phyloP scores from a whole-genome alignment of 64 coral and sea anemone genomes.

The Actinia tenebrosa region DNA sequence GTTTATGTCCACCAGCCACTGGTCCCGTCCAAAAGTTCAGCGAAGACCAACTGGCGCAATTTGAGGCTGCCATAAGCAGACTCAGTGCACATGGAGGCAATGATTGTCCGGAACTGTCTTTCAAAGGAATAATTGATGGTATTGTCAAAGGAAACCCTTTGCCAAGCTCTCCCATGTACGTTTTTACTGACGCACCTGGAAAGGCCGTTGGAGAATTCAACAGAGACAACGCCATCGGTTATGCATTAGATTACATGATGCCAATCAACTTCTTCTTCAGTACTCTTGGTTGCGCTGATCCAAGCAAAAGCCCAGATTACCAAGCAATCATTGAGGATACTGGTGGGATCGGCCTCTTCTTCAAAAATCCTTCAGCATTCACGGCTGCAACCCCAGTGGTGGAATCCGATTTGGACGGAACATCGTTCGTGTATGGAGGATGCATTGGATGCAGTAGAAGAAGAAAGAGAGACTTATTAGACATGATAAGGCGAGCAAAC shows the following conservation, averaged over 20 bases:
- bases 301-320: neutral
- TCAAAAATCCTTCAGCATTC: neutral
- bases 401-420: slow-evolving; percentile 11
- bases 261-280: slow-evolving; percentile 35
- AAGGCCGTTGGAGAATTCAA: slow-evolving; percentile 21
- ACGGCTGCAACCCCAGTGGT: neutral
- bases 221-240: neutral
- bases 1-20: neutral
- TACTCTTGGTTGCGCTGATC: neutral
- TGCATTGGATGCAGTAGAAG: neutral
- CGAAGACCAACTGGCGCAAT: neutral
- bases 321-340: slow-evolving; percentile 11
- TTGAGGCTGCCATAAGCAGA: slow-evolving; percentile 22
- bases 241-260: slow-evolving; percentile 22
- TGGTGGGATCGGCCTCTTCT: slow-evolving; percentile 22
- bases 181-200: slow-evolving; percentile 70
- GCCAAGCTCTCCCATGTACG: slow-evolving; percentile 62
- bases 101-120: slow-evolving; percentile 57
- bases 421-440: neutral
- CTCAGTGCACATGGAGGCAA: slow-evolving; percentile 43
- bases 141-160: slow-evolving; percentile 6
- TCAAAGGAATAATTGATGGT: slow-evolving; percentile 50
- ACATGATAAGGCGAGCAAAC: neutral
- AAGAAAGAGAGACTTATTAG: neutral
- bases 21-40: neutral